Percentiles rank a stretch among this genome's conserved stretches.
These are phyloP conservation scores for Drosophila fulvimacula DNA, from an alignment of 2,888 invertebrate species.

Conservation along the genomic window DNA sequence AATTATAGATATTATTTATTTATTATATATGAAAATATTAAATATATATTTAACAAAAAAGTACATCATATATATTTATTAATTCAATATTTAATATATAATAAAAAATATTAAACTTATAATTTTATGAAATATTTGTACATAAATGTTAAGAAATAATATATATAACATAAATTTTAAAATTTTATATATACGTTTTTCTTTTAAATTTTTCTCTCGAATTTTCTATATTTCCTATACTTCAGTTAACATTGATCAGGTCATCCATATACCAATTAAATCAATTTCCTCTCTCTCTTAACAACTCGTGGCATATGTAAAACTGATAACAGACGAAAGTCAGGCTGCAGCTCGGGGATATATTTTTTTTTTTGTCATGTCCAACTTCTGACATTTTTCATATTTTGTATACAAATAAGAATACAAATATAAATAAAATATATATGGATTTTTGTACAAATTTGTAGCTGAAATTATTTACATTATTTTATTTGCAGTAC, in stretches of 20 bases:
- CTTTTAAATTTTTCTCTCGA: background rate
- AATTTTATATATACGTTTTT: background rate
- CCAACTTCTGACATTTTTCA: constrained; percentile 6
- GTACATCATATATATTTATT: too few relatives aligned
- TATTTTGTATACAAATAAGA: constrained; percentile 4
- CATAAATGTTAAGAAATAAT: too few relatives aligned
- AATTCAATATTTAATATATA: too few relatives aligned
- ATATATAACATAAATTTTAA: background rate
- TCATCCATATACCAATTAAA: background rate
- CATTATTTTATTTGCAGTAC: constrained; percentile 14
- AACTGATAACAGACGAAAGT: constrained; percentile 2
- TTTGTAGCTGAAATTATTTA: constrained; percentile 16
- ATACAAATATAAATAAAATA: background rate
- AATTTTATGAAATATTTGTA: too few relatives aligned
- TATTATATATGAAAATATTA: too few relatives aligned
- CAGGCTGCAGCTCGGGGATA: constrained; percentile 17
- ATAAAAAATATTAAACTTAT: too few relatives aligned
- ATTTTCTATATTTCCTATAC: background rate
- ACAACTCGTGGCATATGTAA: background rate
- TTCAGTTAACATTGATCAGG: background rate
- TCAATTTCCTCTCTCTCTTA: background rate
- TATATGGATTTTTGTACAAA: background rate
- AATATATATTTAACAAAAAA: too few relatives aligned
- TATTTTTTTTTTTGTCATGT: constrained; percentile 42
- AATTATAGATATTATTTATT: too few relatives aligned